Base-by-base conservation (phyloP, 2,113 vertebrate species). In the Paedocypris sp. region DNA sequence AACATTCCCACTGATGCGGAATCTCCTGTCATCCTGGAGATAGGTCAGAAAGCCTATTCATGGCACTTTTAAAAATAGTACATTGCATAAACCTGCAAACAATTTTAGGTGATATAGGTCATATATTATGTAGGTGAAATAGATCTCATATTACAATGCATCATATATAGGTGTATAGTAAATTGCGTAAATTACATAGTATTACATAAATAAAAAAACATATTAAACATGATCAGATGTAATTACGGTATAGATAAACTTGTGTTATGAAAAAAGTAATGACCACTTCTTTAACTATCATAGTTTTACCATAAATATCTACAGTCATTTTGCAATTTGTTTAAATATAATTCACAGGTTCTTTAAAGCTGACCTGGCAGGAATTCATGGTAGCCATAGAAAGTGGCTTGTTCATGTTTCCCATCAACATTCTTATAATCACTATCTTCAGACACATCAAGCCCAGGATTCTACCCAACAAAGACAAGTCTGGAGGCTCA, bases 381-480 rank as follows among this genome's bases (percentile, higher is more conserved):
- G 77, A 86, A 19, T 4, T 88, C 25, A 86, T 87, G 77, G 79
- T 88, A 2, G 87, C 83, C 1, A n/a, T 88, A 13, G 69, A 88
- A 60, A 83, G 83, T n/a, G 84, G 81, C 23, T 71, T 88, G 10
- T 82, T 88, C 64, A 88, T 88, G 87, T 88, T 88, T 57, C 86
- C 87, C n/a, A 85, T 88, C 68, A 88, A 88, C 77, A 84, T 88
- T 67, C 81, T 88, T 66, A 88, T 88, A 58, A 83, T 88, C 49
- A 83, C 84, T 58, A 88, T 88, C 60, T 88, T 88, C 73, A 70
- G 86, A 54, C 84, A 75, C 69, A 85, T 86, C 69, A 79, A 63
- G 48, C 85, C 86, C 23, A 81, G 82, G 0, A 12, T 82, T 2
- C 6, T 60, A 39, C 60, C 63, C 1, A 66, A 71, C 6, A 23